phyloP scores from a whole-genome alignment of 2,888 invertebrate genomes.

The Drosophila koepferae region DNA sequence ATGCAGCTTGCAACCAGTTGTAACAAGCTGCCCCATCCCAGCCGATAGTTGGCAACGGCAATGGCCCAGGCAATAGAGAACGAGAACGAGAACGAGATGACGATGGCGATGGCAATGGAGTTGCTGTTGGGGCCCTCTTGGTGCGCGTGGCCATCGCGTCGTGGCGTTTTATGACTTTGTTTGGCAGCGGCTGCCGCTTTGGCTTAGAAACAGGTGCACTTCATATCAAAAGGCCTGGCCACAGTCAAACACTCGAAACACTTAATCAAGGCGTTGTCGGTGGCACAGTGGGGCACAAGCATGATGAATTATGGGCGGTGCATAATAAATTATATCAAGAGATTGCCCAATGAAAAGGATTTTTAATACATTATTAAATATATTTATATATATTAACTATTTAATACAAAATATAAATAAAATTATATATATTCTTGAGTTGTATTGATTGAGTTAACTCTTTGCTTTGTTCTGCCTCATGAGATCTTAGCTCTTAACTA shows the following conservation, averaged over 20 bases:
- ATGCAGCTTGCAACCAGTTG: conserved; percentile 67
- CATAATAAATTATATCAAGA: too few relatives aligned
- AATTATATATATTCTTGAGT: too few relatives aligned
- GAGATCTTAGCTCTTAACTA: too few relatives aligned
- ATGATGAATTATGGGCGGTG: too few relatives aligned
- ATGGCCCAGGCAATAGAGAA: conserved; percentile 5
- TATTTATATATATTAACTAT: too few relatives aligned
- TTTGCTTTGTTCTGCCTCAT: too few relatives aligned
- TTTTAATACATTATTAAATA: too few relatives aligned
- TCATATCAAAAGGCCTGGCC: conserved; percentile 72
- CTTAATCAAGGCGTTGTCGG: conserved; percentile 61
- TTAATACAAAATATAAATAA: too few relatives aligned
- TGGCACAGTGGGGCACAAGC: conserved; percentile 38
- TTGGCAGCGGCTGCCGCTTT: conserved; percentile 65
- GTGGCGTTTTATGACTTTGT: conserved; percentile 79
- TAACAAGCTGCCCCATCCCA: conserved; percentile 60
- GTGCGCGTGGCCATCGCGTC: conserved; percentile 72
- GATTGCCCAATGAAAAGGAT: too few relatives aligned
- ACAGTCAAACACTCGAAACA: conserved; percentile 63
- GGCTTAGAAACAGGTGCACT: conserved; percentile 77
- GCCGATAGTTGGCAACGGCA: conserved; percentile 7
- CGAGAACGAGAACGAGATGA: conserved; percentile 4
- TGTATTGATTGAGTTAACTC: too few relatives aligned
- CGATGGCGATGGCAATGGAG: conserved; percentile 10
- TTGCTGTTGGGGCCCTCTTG: conserved; percentile 37